phyloP scores from a whole-genome alignment of 2,888 invertebrate genomes.

The Phlogophora meticulosa region DNA sequence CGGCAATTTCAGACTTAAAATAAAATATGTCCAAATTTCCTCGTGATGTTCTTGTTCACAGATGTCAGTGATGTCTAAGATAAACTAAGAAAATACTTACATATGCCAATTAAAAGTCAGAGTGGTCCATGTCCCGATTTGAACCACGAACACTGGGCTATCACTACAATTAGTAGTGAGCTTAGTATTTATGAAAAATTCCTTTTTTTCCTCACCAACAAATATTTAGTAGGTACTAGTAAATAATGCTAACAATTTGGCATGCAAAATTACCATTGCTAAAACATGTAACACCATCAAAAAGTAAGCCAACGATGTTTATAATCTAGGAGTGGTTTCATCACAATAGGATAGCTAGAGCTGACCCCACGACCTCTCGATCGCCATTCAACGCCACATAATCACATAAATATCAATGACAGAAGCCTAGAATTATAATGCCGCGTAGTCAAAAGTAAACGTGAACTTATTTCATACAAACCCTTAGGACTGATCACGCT shows the following conservation, averaged over 20 bases:
- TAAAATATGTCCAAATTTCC: too few species aligned
- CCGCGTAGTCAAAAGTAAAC: conserved; percentile 19
- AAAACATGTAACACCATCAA: not conserved
- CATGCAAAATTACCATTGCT: not conserved
- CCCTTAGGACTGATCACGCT: conserved; percentile 53
- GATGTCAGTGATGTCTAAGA: too few species aligned
- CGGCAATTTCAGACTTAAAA: too few species aligned
- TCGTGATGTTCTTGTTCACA: too few species aligned
- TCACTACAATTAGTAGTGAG: too few species aligned
- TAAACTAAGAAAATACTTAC: too few species aligned
- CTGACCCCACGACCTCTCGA: conserved; percentile 44
- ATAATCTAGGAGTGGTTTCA: conserved; percentile 29
- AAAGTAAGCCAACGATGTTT: conserved; percentile 8
- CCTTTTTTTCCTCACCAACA: not conserved
- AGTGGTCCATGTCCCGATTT: too few species aligned
- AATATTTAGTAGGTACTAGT: not conserved
- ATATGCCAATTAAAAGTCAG: too few species aligned
- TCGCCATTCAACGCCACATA: conserved; percentile 49
- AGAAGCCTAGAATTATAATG: conserved; percentile 21
- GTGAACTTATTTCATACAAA: conserved; percentile 33
- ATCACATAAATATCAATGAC: conserved; percentile 32
- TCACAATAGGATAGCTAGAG: conserved; percentile 43
- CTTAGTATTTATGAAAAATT: not conserved
- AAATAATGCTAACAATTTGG: not conserved
- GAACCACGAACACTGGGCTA: too few species aligned